These are phyloP conservation scores for Panorpa germanica DNA, from an alignment of 2,888 invertebrate species.

Conservation along the genomic window DNA sequence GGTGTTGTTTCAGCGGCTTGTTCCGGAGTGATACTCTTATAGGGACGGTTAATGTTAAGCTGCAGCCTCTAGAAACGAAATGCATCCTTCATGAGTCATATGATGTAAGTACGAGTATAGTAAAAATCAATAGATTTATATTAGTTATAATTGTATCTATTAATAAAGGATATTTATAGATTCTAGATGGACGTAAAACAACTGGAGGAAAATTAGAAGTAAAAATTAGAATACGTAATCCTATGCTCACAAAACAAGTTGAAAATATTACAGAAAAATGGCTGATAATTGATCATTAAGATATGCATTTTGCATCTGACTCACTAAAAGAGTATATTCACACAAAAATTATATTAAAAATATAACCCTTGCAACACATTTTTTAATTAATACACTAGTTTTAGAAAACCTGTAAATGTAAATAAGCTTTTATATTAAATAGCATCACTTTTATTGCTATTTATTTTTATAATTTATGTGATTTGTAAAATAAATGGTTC, in stretches of 20 bases:
- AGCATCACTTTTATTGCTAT: too few species aligned
- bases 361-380: too few species aligned
- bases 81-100: constrained; percentile 83
- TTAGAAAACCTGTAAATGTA: too few species aligned
- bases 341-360: too few species aligned
- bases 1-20: constrained; percentile 82
- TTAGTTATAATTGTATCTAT: constrained; percentile 6
- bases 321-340: constrained; percentile 9
- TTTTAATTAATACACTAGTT: too few species aligned
- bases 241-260: constrained; percentile 73
- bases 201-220: constrained; percentile 84
- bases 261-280: constrained; percentile 82
- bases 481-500: too few species aligned
- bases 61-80: constrained; percentile 74
- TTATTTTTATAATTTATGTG: too few species aligned
- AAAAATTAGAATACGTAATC: constrained; percentile 71
- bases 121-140: constrained; percentile 3
- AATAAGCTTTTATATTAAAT: too few species aligned
- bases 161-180: constrained; percentile 27
- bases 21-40: constrained; percentile 73
- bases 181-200: constrained; percentile 76
- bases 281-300: constrained; percentile 62
- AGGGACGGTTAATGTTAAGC: constrained; percentile 65
- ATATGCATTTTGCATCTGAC: constrained; percentile 8
- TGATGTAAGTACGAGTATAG: constrained; percentile 47